Conservation (phyloP, 2,113 vertebrate species). For the Rostratula benghalensis region DNA sequence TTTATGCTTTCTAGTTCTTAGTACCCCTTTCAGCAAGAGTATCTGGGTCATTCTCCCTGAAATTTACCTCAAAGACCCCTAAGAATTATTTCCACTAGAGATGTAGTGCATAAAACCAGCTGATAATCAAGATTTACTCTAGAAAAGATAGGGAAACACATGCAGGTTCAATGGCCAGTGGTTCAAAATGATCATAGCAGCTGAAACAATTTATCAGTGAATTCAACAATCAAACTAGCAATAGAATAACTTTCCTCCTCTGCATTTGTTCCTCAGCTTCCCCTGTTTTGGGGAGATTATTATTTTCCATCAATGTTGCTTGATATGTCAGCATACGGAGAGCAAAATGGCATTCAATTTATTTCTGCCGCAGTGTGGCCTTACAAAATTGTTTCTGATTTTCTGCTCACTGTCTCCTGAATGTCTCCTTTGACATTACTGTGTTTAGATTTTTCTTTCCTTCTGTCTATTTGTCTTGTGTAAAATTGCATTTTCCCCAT, state of each 20-base stretch:
- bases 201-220: neutral
- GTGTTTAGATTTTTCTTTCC: conserved; percentile 27
- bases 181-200: neutral
- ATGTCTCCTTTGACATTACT: neutral
- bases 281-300: neutral
- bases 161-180: neutral
- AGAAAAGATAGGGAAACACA: neutral
- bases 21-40: neutral
- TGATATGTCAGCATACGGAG: neutral
- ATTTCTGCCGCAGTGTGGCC: neutral
- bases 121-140: neutral
- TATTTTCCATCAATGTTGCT: neutral
- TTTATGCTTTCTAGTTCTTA: neutral
- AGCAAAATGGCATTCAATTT: conserved; percentile 18
- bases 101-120: neutral
- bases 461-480: neutral
- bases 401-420: conserved; percentile 20
- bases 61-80: neutral
- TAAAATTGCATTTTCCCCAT: conserved; percentile 4
- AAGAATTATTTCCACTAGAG: neutral
- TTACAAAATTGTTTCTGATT: conserved; percentile 43
- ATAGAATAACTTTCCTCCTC: neutral
- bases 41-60: neutral
- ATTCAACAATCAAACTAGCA: neutral
- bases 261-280: neutral